These are phyloP conservation scores for Aspidiotus rigidus DNA, from an alignment of 2,888 invertebrate genomes.

Conservation along the genomic window DNA sequence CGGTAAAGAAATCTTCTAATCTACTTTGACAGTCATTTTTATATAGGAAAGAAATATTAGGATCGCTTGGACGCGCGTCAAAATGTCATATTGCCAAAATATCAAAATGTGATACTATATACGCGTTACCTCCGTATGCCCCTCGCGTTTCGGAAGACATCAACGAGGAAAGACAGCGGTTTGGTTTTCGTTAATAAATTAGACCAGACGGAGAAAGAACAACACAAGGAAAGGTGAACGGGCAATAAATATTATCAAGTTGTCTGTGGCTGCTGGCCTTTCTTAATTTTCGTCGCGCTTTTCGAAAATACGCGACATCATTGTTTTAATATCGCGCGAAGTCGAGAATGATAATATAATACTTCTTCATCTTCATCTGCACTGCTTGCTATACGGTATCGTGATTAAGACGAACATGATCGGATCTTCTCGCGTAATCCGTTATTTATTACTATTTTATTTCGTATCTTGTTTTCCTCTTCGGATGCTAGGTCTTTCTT, in stretches of 20 bases:
- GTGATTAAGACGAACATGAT: too few species aligned
- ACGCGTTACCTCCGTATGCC: neutral
- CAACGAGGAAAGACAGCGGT: slow-evolving; percentile 14
- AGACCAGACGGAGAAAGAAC: slow-evolving; percentile 16
- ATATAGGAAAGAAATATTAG: slow-evolving; percentile 26
- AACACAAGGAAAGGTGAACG: slow-evolving; percentile 22
- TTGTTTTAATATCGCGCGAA: too few species aligned
- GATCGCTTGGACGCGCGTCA: slow-evolving; percentile 16
- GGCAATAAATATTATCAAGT: slow-evolving; percentile 18
- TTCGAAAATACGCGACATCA: too few species aligned
- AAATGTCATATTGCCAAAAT: slow-evolving; percentile 30
- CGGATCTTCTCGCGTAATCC: too few species aligned
- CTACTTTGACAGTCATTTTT: slow-evolving; percentile 27
- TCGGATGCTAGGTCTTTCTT: too few species aligned
- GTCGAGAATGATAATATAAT: too few species aligned
- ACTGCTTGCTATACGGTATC: too few species aligned
- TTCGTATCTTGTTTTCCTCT: too few species aligned
- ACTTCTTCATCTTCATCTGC: too few species aligned
- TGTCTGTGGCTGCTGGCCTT: neutral
- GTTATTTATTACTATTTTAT: too few species aligned
- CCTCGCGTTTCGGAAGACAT: neutral
- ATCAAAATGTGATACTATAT: slow-evolving; percentile 28
- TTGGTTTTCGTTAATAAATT: slow-evolving; percentile 22
- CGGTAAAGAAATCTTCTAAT: slow-evolving; percentile 16
- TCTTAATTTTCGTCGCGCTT: too few species aligned